Conservation (phyloP, 2,888 invertebrate species). For the Philonicus albiceps region DNA sequence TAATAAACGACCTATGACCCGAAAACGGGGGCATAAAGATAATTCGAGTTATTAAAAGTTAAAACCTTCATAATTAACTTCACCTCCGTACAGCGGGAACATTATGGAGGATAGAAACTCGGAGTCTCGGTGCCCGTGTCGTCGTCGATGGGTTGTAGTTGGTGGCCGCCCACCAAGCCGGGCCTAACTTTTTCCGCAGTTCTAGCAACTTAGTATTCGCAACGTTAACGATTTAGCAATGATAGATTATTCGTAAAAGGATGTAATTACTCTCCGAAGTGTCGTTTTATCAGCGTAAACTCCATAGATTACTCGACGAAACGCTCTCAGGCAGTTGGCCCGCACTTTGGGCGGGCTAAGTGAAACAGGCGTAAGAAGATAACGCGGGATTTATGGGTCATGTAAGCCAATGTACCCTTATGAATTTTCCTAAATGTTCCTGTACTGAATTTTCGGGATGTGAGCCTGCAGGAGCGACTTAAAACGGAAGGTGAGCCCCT, state of each 20-base stretch:
- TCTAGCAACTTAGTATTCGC: slow-evolving; percentile 22
- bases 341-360: slow-evolving; percentile 26
- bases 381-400: slow-evolving; percentile 46
- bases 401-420: slow-evolving; percentile 42
- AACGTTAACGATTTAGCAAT: not conserved
- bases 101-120: not conserved
- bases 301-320: slow-evolving; percentile 30
- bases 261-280: slow-evolving; percentile 37
- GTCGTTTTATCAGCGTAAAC: slow-evolving; percentile 32
- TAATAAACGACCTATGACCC: not conserved
- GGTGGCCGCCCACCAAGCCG: not conserved
- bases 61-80: slow-evolving; percentile 22
- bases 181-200: not conserved
- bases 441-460: not conserved
- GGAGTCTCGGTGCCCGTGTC: not conserved
- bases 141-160: not conserved
- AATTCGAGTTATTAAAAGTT: slow-evolving; percentile 26
- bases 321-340: not conserved
- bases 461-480: not conserved
- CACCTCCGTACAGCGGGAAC: not conserved
- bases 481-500: slow-evolving; percentile 1
- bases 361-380: slow-evolving; percentile 44
- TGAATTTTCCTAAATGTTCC: not conserved
- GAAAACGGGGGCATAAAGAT: not conserved
- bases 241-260: slow-evolving; percentile 35